These are phyloP conservation scores for Alca torda DNA, from an alignment of 2,797 vertebrate species.

Conservation along the genomic window DNA sequence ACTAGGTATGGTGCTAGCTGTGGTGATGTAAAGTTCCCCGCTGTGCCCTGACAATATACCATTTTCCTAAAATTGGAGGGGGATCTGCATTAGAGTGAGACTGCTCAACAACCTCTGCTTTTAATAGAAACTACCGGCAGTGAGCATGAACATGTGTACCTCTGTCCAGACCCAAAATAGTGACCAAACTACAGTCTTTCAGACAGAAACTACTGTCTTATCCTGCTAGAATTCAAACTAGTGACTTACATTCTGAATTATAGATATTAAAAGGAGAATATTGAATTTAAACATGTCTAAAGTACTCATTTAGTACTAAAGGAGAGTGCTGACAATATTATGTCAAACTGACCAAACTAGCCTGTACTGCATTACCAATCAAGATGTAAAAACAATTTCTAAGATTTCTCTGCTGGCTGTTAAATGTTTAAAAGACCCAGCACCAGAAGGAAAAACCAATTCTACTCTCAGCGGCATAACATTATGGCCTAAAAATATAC, in stretches of 20 bases:
- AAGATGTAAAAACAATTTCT: background rate
- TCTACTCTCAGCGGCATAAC: background rate
- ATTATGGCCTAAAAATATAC: background rate
- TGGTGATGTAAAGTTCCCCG: background rate
- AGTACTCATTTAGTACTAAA: background rate
- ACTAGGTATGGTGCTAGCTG: background rate
- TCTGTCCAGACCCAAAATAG: background rate
- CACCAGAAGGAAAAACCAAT: background rate
- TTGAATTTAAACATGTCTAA: background rate
- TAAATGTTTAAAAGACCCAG: background rate
- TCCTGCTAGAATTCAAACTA: background rate
- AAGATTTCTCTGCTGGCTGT: background rate
- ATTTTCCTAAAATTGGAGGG: background rate
- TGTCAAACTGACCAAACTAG: background rate
- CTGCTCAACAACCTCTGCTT: accelerated
- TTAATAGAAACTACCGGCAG: background rate
- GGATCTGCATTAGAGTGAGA: background rate
- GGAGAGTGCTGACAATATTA: background rate
- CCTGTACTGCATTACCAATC: background rate
- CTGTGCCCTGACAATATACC: background rate
- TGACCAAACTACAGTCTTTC: background rate
- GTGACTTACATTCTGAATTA: background rate
- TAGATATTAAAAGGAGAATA: background rate
- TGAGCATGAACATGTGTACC: accelerated
- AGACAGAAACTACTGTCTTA: background rate